Conservation (phyloP, 2,797 vertebrate genomes). For the Lacerta agilis region DNA sequence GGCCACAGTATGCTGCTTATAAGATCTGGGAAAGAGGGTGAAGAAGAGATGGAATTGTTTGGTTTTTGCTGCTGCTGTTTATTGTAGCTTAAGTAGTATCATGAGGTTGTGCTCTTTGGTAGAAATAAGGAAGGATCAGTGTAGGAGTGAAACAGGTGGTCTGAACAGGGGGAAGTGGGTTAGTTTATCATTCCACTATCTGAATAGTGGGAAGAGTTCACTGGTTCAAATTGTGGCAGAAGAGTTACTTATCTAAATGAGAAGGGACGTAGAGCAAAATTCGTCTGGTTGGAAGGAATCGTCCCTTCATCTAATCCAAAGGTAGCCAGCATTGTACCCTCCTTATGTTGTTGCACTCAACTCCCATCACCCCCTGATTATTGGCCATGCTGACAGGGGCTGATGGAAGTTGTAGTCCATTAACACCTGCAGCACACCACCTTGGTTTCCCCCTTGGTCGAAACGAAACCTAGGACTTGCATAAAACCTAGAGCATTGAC, state of each 20-base stretch:
- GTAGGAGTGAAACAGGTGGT: constrained; percentile 10
- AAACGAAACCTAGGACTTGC: constrained; percentile 27
- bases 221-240: neutral
- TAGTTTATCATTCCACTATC: neutral
- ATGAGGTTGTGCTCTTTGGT: constrained; percentile 16
- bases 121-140: neutral
- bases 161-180: constrained; percentile 4
- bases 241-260: neutral
- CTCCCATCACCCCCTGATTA: no score
- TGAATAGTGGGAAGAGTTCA: neutral
- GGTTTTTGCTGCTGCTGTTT: neutral
- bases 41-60: neutral
- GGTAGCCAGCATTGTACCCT: no score
- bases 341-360: no score
- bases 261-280: neutral
- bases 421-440: no score
- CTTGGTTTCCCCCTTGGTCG: no score
- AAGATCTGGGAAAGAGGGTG: neutral
- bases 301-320: neutral
- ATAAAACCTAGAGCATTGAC: neutral
- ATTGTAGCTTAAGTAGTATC: constrained; percentile 5
- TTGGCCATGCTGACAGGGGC: no score
- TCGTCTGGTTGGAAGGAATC: constrained; percentile 4
- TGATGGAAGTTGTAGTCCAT: no score
- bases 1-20: constrained; percentile 4